Evolutionary conservation across 2,888 invertebrate genomes (phyloP).

Genomic region (Microctonus aethiopoides): DNA sequence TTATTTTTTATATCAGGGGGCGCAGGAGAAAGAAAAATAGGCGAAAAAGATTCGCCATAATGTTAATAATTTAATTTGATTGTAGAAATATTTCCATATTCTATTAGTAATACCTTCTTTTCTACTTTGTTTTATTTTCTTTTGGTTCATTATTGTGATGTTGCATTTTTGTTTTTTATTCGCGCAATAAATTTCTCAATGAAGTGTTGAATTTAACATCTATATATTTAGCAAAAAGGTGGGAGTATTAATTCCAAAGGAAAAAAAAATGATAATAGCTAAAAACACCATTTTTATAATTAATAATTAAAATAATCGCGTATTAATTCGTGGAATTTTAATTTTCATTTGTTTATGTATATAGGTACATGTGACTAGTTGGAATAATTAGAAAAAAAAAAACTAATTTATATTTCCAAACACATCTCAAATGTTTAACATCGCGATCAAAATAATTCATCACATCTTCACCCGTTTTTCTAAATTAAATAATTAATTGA

Average conservation of each 20-base stretch:
- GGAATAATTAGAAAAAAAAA: constrained; percentile 39
- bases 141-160: background rate
- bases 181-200: background rate
- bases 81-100: background rate
- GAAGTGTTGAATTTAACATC: background rate
- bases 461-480: background rate
- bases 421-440: constrained; percentile 34
- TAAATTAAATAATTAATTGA: background rate
- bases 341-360: constrained; percentile 4
- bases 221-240: background rate
- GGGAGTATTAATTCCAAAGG: background rate
- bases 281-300: background rate
- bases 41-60: background rate
- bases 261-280: background rate
- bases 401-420: background rate
- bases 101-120: background rate
- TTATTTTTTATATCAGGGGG: background rate
- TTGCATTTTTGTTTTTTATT: background rate
- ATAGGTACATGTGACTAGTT: constrained; percentile 58
- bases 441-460: constrained; percentile 33
- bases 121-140: background rate
- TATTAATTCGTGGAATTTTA: background rate
- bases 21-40: background rate
- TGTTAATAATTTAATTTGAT: background rate
- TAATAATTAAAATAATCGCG: background rate